Base-by-base conservation (phyloP, 2,113 vertebrate species). In the Notothenia coriiceps region DNA sequence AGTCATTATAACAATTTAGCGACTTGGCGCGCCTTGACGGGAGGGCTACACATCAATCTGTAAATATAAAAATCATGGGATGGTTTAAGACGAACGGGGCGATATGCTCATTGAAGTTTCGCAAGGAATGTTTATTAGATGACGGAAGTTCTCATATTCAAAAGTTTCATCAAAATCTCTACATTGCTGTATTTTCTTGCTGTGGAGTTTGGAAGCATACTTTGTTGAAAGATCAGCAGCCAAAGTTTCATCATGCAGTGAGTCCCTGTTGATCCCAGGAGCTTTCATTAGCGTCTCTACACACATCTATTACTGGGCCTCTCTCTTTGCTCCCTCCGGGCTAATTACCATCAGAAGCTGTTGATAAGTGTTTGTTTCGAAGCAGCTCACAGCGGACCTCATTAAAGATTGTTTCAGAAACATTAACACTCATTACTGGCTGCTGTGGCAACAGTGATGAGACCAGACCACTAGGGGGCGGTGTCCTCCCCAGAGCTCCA, bases 331-430 rank as follows among this genome's bases (percentile, higher is more conserved):
- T 84, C 86, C 52, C 80, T 5, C 3, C 10, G 78, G 80, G 4
- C 40, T 88, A 80, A 87, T 92, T 90, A 92, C 46, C 73, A 74
- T 55, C 64, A 74, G 56, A 79, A 60, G 73, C 80, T 80, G 77
- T 80, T 79, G 11, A 14, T 82, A 51, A 85, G 64, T 72, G 71
- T 83, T 85, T 6, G 59, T 70, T 25, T 8, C 5, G 54, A 14
- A 44, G 47, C 18, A 1, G 62, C 60, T 74, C 89, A 75, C 83
- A 22, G 73, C 10, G 62, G 83, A 70, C 59, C 57, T 88, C 75
- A 75, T 89, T 91, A 87, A 80, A 71, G 65, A n/a, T 46, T 65
- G 79, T 80, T 50, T 68, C 35, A 71, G 46, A 79, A 69, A 57
- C 72, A 64, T 35, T 67, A 64, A 29, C 61, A 1, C 29, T 85